Evolutionary conservation across 2,888 invertebrate genomes (phyloP).

Genomic region (Rhingia campestris): DNA sequence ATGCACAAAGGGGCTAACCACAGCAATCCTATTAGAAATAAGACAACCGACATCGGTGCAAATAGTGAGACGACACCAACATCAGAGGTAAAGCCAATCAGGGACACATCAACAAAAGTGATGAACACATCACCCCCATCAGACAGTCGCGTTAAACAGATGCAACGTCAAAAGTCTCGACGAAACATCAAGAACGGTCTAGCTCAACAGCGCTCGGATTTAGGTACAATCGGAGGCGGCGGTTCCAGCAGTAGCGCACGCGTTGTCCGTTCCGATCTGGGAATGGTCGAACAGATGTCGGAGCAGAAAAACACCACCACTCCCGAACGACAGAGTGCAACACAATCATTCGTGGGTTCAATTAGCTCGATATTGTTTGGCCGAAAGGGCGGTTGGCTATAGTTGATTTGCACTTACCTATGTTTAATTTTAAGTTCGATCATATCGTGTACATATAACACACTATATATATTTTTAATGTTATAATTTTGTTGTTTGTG

Average conservation of each 20-base stretch:
- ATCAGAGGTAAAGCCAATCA: slow-evolving; percentile 56
- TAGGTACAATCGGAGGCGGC: slow-evolving; percentile 84
- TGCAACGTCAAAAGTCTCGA: slow-evolving; percentile 84
- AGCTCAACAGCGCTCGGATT: slow-evolving; percentile 84
- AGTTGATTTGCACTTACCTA: slow-evolving; percentile 78
- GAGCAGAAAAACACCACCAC: slow-evolving; percentile 52
- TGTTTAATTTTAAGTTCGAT: slow-evolving; percentile 74
- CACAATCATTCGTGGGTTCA: slow-evolving; percentile 87
- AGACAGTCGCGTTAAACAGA: slow-evolving; percentile 83
- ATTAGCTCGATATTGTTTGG: slow-evolving; percentile 92
- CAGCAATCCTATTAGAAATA: slow-evolving; percentile 73
- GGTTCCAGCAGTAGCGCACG: slow-evolving; percentile 22
- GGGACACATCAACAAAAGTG: slow-evolving; percentile 45
- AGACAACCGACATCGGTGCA: slow-evolving; percentile 41
- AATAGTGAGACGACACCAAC: slow-evolving; percentile 29
- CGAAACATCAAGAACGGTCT: slow-evolving; percentile 83
- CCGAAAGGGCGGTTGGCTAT: slow-evolving; percentile 92
- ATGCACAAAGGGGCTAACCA: slow-evolving; percentile 79
- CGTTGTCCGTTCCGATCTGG: slow-evolving; percentile 79
- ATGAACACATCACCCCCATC: slow-evolving; percentile 61
- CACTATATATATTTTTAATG: slow-evolving; percentile 72
- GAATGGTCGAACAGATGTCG: slow-evolving; percentile 75
- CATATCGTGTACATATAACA: slow-evolving; percentile 73
- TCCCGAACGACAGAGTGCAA: slow-evolving; percentile 77
- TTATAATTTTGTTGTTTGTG: slow-evolving; percentile 50